Percentiles rank a stretch among this genome's conserved stretches.
phyloP scores from a whole-genome alignment of 2,888 invertebrate genomes.

The Acronicta alni region DNA sequence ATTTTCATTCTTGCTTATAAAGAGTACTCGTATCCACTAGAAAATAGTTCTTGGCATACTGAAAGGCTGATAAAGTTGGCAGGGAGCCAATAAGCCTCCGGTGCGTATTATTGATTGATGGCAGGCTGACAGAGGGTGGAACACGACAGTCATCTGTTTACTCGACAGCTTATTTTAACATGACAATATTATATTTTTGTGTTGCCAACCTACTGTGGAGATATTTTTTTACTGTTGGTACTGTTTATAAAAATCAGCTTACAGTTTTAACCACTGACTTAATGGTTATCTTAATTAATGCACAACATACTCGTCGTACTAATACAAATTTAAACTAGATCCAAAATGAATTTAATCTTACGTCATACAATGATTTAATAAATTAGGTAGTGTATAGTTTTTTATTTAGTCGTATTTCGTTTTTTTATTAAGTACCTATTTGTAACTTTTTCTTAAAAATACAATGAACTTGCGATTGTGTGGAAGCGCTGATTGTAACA shows the following conservation, averaged over 20 bases:
- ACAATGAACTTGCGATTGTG: no score
- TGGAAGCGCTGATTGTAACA: no score
- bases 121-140: conserved; percentile 37
- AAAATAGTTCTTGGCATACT: conserved; percentile 16
- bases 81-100: conserved; percentile 54
- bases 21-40: neutral
- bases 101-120: conserved; percentile 70
- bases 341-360: no score
- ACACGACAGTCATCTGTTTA: conserved; percentile 27
- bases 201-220: neutral
- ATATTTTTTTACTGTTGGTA: neutral
- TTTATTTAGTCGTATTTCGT: no score
- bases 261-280: no score
- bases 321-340: no score
- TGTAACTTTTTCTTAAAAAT: no score
- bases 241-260: neutral
- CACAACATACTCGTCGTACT: no score
- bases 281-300: no score
- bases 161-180: conserved; percentile 16
- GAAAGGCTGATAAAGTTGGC: conserved; percentile 58
- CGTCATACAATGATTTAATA: no score
- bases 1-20: neutral
- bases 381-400: no score
- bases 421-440: no score
- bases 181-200: conserved; percentile 6